Evolutionary conservation across 2,113 vertebrate species (phyloP).

Genomic region (Galeopterus variegatus): DNA sequence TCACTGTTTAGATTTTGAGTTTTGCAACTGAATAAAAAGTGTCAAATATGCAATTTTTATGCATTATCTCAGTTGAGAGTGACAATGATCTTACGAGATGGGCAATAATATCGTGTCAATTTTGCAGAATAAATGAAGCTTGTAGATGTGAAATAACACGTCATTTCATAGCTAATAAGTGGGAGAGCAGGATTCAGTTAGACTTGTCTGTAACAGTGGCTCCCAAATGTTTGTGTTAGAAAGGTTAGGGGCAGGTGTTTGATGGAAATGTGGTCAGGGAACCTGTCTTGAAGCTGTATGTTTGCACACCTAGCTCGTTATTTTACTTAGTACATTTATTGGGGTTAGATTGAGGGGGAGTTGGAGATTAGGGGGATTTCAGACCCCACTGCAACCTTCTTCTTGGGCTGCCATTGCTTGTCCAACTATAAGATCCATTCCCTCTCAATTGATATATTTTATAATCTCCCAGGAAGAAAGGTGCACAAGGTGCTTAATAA

Average conservation of each 20-base stretch:
- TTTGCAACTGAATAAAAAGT: slow-evolving; percentile 25
- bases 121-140: background rate
- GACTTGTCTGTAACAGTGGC: background rate
- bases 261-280: background rate
- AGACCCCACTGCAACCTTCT: background rate
- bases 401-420: background rate
- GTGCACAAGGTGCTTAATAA: background rate
- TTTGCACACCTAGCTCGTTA: background rate
- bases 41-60: background rate
- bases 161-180: background rate
- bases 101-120: background rate
- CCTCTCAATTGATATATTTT: background rate
- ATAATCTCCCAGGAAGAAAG: background rate
- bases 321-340: background rate
- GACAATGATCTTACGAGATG: background rate
- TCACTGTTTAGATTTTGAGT: background rate
- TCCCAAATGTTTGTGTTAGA: background rate
- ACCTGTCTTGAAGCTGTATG: background rate
- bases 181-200: background rate
- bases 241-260: background rate
- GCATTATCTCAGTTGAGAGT: background rate
- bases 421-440: background rate
- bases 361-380: background rate
- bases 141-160: background rate
- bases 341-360: background rate